These are phyloP conservation scores for Pyrochroa serraticornis DNA, from an alignment of 2,888 invertebrate species.

Conservation along the genomic window DNA sequence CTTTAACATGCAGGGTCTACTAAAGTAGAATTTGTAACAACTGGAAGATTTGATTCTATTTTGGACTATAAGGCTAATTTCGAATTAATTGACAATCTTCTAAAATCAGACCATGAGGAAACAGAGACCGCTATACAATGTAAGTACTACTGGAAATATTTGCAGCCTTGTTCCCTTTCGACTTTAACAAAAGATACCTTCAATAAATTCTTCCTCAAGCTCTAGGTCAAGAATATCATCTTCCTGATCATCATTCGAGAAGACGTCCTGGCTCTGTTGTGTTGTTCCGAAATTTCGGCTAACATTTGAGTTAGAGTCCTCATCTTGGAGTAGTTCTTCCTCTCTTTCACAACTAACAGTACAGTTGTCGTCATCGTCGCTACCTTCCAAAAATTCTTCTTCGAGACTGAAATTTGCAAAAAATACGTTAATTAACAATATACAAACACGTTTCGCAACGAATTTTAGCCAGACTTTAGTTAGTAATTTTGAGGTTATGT, in stretches of 20 bases:
- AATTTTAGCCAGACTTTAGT: too few species aligned
- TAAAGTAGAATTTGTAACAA: too few species aligned
- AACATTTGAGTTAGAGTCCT: slow-evolving; percentile 5
- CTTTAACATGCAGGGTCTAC: too few species aligned
- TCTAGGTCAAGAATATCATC: slow-evolving; percentile 13
- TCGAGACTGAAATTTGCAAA: not conserved
- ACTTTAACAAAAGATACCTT: slow-evolving; percentile 7
- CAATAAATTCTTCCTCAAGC: slow-evolving; percentile 14
- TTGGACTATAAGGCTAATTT: too few species aligned
- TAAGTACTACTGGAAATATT: too few species aligned
- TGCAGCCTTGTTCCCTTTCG: too few species aligned
- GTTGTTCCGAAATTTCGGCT: not conserved
- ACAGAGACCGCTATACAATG: too few species aligned
- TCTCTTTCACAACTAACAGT: slow-evolving; percentile 26
- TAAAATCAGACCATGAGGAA: too few species aligned
- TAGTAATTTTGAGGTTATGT: too few species aligned
- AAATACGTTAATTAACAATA: not conserved
- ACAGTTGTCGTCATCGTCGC: slow-evolving; percentile 24
- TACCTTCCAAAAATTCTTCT: slow-evolving; percentile 20
- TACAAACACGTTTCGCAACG: not conserved
- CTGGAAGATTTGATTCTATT: too few species aligned
- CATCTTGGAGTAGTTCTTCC: slow-evolving; percentile 24
- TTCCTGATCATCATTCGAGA: slow-evolving; percentile 1
- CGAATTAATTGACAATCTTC: too few species aligned
- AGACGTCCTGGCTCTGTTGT: not conserved